Evolutionary conservation across 2,797 vertebrate species (phyloP), one percentile per base, ranked within the genome.

Genomic region (Periophthalmus magnuspinnatus): DNA sequence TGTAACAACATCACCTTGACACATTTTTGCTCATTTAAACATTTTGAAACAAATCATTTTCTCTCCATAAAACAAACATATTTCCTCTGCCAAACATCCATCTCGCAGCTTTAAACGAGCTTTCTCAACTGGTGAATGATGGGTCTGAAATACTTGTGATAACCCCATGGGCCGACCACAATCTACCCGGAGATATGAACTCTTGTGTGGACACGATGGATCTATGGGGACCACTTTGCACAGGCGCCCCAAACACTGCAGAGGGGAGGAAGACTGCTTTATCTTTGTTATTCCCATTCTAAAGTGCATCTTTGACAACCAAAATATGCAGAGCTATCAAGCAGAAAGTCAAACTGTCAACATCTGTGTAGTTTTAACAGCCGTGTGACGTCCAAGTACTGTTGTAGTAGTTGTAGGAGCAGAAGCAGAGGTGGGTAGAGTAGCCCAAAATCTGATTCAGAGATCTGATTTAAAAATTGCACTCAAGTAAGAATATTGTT

Each of bases 251-350:
- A 68, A 71, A 73, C 0, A 0, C 9, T 28, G 17, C 11, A 21
- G 55, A 28, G 63, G 32, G 78, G 70, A 81, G 78, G 67, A 69
- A 16, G 11, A 61, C n/a, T 61, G 48, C 57, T 67, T 67, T 38
- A 14, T 68, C 57, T 32, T 16, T 45, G 2, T n/a, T n/a, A 41
- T 61, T 75, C 68, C 57, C 24, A 57, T 67, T 57, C 41, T 59
- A 17, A 60, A 65, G 4, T 34, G 71, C 0, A 57, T 54, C 13
- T 10, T 60, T 16, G 16, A 41, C 33, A 22, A 34, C 0, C 16
- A 24, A 59, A 68, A 5, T 45, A 47, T 41, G 61, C 22, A 28
- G 13, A 6, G 38, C 6, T 22, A 6, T 63, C 21, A 41, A 6
- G 60, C 60, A 45, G 21, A 24, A 63, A 63, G 36, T 45, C 4